A percentile compares a stretch with the other conserved stretches of the same genome.
Conservation (phyloP, 1,140 invertebrate species). For the Atta texana region DNA sequence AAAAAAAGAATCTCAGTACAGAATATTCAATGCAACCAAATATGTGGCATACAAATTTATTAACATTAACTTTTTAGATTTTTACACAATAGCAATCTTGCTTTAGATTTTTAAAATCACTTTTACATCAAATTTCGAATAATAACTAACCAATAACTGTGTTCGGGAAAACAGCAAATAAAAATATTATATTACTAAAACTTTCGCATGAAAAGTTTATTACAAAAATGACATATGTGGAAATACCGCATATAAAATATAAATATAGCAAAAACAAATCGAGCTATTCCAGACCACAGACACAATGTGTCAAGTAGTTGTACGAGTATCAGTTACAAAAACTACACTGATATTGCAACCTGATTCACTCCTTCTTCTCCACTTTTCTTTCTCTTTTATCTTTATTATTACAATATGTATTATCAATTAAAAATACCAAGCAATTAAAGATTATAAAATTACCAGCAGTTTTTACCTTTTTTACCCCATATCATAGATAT, state of each 20-base stretch:
- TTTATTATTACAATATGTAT: background rate
- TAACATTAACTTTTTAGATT: background rate
- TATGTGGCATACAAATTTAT: background rate
- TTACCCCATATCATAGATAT: background rate
- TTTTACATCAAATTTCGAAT: slow-evolving; percentile 34
- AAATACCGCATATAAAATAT: slow-evolving; percentile 53
- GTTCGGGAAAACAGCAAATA: slow-evolving; percentile 33
- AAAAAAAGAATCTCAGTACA: background rate
- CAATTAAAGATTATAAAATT: background rate
- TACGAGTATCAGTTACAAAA: slow-evolving; percentile 18
- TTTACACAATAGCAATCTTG: background rate
- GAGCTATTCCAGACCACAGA: background rate
- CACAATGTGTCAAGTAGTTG: slow-evolving; percentile 46
- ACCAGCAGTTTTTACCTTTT: background rate
- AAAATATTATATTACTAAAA: slow-evolving; percentile 47
- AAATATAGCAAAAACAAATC: slow-evolving; percentile 37
- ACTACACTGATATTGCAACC: background rate
- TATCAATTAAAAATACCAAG: background rate
- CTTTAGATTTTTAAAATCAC: slow-evolving; percentile 34
- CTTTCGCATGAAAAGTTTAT: slow-evolving; percentile 38
- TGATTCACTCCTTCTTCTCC: background rate
- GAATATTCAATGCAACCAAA: background rate
- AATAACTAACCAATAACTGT: slow-evolving; percentile 19
- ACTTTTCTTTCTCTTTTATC: background rate
- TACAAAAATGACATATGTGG: slow-evolving; percentile 48